Evolutionary conservation across 2,888 invertebrate species (phyloP), one percentile per base, ranked within the genome.

Genomic region (Chouioia cunea): DNA sequence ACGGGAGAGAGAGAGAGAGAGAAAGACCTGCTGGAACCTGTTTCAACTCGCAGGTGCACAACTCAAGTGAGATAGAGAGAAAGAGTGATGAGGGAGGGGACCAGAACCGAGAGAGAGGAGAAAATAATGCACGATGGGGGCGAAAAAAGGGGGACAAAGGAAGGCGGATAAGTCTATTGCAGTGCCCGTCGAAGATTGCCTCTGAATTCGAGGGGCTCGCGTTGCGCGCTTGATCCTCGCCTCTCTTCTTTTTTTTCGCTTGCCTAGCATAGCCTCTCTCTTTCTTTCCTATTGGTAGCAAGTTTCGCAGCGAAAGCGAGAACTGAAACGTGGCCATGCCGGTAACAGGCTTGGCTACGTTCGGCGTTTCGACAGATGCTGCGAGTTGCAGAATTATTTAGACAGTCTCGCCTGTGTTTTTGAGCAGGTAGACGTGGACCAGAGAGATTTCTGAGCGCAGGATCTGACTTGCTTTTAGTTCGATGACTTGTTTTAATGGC

Each of bases 21-120:
- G 65, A 48, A 58, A 58, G 70, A 83, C 83, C 82, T 82, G 83
- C 76, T 80, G 79, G 77, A 80, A 82, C 83, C 83, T 83, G 83
- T 80, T 82, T 77, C 76, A 73, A 77, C 82, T 79, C 76, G 82
- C 83, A 84, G 83, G 83, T 83, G 78, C 76, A 76, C 54, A 64
- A 67, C 53, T 64, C 62, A 27, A 36, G 44, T 36, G 69, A 15
- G 59, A n/a, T n/a, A 52, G 20, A 22, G 54, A 46, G 43, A 52
- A 46, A 16, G 23, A 59, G 46, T 44, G 54, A 43, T 52, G 53
- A 52, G 52, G 22, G 47, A 54, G 65, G 46, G 20, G 59, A 46
- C 56, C 18, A 43, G 52, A 46, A 12, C 53, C 14, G 56, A 18
- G 36, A 48, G 48, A 53, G 15, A 57, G 65, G 64, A 48, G 63